These are phyloP conservation scores for Luperina testacea DNA, from an alignment of 2,888 invertebrate species.

Conservation along the genomic window DNA sequence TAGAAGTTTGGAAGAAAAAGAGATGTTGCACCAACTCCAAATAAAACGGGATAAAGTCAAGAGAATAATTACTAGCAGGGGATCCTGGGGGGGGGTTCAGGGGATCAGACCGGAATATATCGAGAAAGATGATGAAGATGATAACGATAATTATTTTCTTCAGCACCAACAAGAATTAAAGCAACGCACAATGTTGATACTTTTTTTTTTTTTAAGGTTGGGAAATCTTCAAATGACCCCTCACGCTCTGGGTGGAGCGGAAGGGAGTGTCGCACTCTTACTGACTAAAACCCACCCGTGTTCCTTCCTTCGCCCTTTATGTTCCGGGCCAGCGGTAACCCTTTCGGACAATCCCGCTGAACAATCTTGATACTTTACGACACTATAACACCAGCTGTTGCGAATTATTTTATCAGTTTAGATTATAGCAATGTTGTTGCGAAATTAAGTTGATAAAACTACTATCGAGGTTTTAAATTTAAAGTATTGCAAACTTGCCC, in stretches of 20 bases:
- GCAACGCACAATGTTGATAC: background rate
- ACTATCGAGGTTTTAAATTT: conserved; percentile 11
- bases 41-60: background rate
- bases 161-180: background rate
- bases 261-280: too few species aligned
- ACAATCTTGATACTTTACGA: conserved; percentile 26
- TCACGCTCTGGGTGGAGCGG: too few species aligned
- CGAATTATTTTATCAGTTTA: conserved; percentile 28
- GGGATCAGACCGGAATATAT: too few species aligned
- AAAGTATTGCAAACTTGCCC: conserved; percentile 16
- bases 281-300: too few species aligned
- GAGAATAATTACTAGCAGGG: too few species aligned
- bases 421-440: conserved; percentile 13
- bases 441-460: conserved; percentile 25
- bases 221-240: too few species aligned
- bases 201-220: too few species aligned
- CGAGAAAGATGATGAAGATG: background rate
- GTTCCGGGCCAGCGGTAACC: too few species aligned
- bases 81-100: too few species aligned
- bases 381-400: background rate
- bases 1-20: background rate
- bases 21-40: background rate
- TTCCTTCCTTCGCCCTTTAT: too few species aligned
- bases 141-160: background rate
- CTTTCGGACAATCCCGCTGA: too few species aligned